Base-by-base conservation (phyloP, 2,888 invertebrate genomes). In the Sabatieria punctata region DNA sequence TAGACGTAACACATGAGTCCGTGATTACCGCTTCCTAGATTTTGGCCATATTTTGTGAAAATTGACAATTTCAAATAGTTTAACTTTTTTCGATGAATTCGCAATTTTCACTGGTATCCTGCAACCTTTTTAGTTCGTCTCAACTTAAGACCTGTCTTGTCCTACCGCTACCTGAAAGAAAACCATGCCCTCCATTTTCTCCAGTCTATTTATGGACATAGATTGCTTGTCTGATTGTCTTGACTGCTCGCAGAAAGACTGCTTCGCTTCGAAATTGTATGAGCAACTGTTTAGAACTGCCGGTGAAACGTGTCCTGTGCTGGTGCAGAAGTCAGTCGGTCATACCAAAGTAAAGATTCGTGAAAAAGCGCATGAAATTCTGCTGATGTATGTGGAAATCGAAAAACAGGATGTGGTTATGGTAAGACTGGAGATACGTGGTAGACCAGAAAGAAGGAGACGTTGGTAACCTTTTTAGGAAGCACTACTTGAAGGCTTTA, bases 331-430 rank as follows among this genome's bases (percentile, higher is more conserved):
- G 71, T 89, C 91, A 65, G 78, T 93, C 55, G 86, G 85, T 26
- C 85, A 89, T 2, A 80, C 85, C 2, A 85, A 79, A 71, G 77
- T 82, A 4, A 86, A 82, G 68, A 91, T 89, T 8, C 85, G 82
- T 66, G 93, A 93, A 54, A 74, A 88, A 41, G 82, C 86, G 0
- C 73, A 82, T 48, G 89, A 89, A 70, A 76, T 93, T 51, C 78
- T 80, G 4, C 71, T 95, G 49, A 85, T 89, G 84, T 91, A 83
- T 65, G 75, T 93, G 55, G 93, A 95, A 73, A 85, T 91, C 59
- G 93, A 95, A 63, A 91, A 88, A 65, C 81, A 83, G 51, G 93
- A 93, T 53, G 69, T 77, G 13, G 85, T 86, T 0, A 73, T 80
- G 57, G 50, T 50, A 24, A 50, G 49, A 23, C 15, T 22, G 19